A percentile compares a stretch with the other conserved stretches of the same genome.
phyloP scores from a whole-genome alignment of 2,113 vertebrate species.

The Meles meles region DNA sequence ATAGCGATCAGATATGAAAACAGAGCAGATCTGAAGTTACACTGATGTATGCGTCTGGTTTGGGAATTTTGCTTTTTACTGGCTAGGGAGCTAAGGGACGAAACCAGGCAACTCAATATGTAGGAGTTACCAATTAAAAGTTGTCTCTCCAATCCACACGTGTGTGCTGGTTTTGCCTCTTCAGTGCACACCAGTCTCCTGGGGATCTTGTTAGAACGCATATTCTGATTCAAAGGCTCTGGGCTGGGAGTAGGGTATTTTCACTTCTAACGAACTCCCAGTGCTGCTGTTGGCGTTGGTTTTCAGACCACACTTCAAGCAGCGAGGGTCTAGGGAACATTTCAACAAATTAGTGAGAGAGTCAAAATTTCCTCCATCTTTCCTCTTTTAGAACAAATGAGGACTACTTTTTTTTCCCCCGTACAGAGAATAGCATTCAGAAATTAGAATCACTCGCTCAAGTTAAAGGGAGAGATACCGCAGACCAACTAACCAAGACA shows the following conservation, averaged over 20 bases:
- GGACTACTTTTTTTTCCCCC: background rate
- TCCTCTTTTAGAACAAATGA: background rate
- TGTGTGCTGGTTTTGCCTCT: background rate
- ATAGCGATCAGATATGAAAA: conserved; percentile 50
- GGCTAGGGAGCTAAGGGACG: background rate
- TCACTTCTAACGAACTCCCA: background rate
- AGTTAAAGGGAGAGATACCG: background rate
- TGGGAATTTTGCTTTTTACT: conserved; percentile 3
- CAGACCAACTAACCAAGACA: background rate
- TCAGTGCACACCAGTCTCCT: background rate
- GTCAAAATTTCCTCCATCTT: background rate
- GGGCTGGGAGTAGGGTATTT: background rate
- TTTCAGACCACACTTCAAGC: background rate
- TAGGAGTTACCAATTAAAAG: background rate
- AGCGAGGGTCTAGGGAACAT: background rate
- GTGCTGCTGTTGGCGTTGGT: background rate
- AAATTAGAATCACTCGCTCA: background rate
- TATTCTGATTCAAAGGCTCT: background rate
- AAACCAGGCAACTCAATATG: background rate
- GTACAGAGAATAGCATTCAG: background rate
- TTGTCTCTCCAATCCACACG: background rate
- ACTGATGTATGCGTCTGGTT: background rate
- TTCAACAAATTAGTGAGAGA: background rate
- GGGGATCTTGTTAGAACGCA: background rate
- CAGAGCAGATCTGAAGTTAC: conserved; percentile 18